Evolutionary conservation across 2,888 invertebrate genomes (phyloP), one percentile per base, ranked within the genome.

Genomic region (Lutraria lutraria): DNA sequence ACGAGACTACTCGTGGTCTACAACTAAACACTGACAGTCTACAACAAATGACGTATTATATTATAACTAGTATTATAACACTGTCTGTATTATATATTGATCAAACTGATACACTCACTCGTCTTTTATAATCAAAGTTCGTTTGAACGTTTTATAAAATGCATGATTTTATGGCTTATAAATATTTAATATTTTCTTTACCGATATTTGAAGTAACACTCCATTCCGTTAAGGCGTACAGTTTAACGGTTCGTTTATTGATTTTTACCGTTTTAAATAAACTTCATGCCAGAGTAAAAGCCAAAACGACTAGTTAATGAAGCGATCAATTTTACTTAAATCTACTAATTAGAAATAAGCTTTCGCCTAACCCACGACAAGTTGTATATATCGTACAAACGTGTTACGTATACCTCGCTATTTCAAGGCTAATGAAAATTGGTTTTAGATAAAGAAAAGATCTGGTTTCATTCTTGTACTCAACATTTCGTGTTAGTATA

Each of bases 251-350:
- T 76, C 31, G 6, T 34, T 8, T 76, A 76, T 76, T 76, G 76
- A 76, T 76, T 76, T 76, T 31, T 34, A 76, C 25, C 34, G 25
- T 76, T 34, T 76, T 31, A 34, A 31, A 25, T 76, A 76, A 76
- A 19, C 25, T 76, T 34, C 31, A 31, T 76, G 34, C 43, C 8
- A 8, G 43, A 43, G 43, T 43, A 43, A 43, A 43, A 43, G 76
- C 21, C 31, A 31, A 29, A 76, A 31, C 43, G 16, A 31, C 76
- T 34, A 76, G 31, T 76, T 76, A 76, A 76, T 34, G 76, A 76
- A 76, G 76, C 76, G 76, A 76, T 76, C 76, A 76, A 76, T 76
- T 76, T 31, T 34, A 76, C 76, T 76, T 76, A 76, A 15, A 76
- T 34, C 76, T 2, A 16, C 19, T 76, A 76, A 76, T 31, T 31